These are phyloP conservation scores for Junonia oenone DNA, from an alignment of 2,888 invertebrate species.

Conservation along the genomic window DNA sequence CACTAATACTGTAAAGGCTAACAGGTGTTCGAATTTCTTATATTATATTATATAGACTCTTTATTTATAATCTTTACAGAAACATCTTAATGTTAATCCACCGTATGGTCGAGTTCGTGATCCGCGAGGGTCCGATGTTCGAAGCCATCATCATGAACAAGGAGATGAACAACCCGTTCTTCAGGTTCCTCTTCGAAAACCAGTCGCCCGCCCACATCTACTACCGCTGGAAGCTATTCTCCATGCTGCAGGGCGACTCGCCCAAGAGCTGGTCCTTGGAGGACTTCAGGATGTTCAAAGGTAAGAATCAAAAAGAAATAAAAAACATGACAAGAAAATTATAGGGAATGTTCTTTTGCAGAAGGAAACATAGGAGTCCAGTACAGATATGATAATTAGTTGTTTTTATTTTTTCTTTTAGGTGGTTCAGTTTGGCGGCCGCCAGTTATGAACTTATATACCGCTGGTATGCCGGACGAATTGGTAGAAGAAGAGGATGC, in stretches of 20 bases:
- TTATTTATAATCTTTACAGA: conserved; percentile 77
- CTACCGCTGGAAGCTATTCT: conserved; percentile 98
- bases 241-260: conserved; percentile 96
- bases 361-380: too few relatives aligned
- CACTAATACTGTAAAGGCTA: too few relatives aligned
- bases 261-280: conserved; percentile 93
- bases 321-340: too few relatives aligned
- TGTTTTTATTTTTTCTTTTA: conserved; percentile 41
- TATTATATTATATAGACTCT: too few relatives aligned
- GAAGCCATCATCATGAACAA: conserved; percentile 99
- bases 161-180: conserved; percentile 97
- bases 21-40: too few relatives aligned
- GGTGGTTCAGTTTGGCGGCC: conserved; percentile 97
- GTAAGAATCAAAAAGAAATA: too few relatives aligned
- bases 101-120: conserved; percentile 99
- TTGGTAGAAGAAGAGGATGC: conserved; percentile 87
- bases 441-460: conserved; percentile 96
- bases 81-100: conserved; percentile 96
- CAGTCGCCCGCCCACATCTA: conserved; percentile 99
- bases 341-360: too few relatives aligned
- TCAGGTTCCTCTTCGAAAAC: conserved; percentile 99
- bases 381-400: neutral
- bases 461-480: conserved; percentile 98
- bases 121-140: conserved; percentile 99
- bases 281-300: conserved; percentile 97